phyloP scores from a whole-genome alignment of 1,140 invertebrate species.

The Drosophila melanica region DNA sequence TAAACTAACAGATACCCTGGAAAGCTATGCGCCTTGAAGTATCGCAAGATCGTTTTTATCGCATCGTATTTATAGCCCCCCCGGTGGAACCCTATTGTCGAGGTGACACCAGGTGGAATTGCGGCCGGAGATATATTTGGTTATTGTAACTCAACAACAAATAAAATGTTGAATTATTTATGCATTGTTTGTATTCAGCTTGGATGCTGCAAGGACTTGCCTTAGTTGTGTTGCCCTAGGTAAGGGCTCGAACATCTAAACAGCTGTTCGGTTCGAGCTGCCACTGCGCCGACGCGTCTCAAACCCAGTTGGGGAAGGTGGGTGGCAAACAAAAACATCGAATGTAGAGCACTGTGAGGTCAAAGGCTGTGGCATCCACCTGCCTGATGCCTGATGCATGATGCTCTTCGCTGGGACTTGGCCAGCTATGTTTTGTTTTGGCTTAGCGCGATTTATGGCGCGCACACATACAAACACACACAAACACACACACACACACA shows the following conservation, averaged over 20 bases:
- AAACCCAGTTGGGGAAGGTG: constrained; percentile 29
- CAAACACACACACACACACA: background rate
- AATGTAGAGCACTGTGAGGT: constrained; percentile 83
- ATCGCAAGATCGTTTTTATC: background rate
- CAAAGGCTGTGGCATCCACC: constrained; percentile 62
- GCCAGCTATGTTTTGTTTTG: constrained; percentile 67
- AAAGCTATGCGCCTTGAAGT: background rate
- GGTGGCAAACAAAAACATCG: constrained; percentile 58
- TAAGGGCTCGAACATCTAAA: constrained; percentile 50
- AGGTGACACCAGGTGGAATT: background rate
- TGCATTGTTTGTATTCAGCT: background rate
- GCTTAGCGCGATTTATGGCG: constrained; percentile 73
- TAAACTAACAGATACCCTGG: background rate
- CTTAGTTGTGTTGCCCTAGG: constrained; percentile 65
- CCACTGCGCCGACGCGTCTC: constrained; percentile 49
- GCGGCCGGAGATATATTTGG: constrained; percentile 38
- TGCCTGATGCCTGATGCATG: constrained; percentile 55
- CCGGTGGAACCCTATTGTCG: no score
- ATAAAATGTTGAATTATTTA: background rate
- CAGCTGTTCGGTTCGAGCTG: constrained; percentile 58
- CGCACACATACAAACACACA: constrained; percentile 17
- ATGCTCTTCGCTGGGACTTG: constrained; percentile 33
- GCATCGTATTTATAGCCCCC: no score
- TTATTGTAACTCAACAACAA: constrained; percentile 14
- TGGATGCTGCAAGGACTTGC: constrained; percentile 18